Conservation (phyloP, 1,140 invertebrate species). For the Stratiolaelaps scimitus region DNA sequence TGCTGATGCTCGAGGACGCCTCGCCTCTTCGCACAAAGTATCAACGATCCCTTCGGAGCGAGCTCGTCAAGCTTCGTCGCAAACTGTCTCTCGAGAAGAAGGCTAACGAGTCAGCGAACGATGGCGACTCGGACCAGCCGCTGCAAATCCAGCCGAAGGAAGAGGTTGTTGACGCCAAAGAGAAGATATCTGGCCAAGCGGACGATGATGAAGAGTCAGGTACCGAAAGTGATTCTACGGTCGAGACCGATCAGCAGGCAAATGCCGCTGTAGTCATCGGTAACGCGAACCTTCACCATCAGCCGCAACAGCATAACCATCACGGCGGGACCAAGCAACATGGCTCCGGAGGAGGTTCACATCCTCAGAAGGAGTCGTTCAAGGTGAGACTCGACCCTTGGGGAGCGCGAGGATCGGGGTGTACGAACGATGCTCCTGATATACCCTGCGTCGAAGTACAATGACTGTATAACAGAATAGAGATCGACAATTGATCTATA, state of each 20-base stretch:
- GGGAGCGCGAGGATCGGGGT: no score
- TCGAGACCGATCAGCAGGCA: constrained; percentile 10
- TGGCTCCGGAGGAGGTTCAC: no score
- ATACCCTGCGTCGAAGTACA: no score
- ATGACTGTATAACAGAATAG: no score
- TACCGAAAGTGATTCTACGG: constrained; percentile 24
- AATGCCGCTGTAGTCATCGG: neutral
- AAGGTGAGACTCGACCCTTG: constrained; percentile 3
- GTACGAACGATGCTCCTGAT: no score
- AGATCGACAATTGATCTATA: no score
- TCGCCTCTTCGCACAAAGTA: constrained; percentile 4
- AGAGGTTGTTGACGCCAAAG: neutral
- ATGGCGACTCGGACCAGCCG: neutral
- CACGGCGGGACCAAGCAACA: no score
- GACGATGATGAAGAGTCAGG: constrained; percentile 18
- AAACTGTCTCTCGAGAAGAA: neutral
- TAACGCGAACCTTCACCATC: neutral
- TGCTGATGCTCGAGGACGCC: neutral
- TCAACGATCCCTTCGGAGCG: neutral
- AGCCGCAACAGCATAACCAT: neutral
- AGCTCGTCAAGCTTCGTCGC: constrained; percentile 6
- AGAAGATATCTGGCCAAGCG: neutral
- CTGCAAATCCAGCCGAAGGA: neutral
- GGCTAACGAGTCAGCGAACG: no score
- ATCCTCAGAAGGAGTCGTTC: constrained; percentile 17